A percentile compares a stretch with the other conserved stretches of the same genome.
Evolutionary conservation across 1,140 invertebrate species (phyloP).

Genomic region (Drosophila tsacasi): DNA sequence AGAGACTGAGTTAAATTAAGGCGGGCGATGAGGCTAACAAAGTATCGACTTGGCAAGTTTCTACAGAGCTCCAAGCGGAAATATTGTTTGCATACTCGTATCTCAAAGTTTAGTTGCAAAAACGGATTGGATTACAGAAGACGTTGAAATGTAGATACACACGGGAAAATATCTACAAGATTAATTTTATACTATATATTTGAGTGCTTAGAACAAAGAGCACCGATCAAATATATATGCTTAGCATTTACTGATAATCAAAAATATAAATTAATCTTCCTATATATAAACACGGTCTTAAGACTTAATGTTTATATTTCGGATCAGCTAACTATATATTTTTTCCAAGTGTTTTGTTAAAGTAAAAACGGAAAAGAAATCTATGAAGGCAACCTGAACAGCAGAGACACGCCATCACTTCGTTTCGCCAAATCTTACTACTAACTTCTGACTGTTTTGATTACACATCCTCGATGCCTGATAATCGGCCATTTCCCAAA

Average conservation of each 20-base stretch:
- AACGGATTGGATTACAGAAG: slow-evolving; percentile 7
- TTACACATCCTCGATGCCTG: slow-evolving; percentile 1
- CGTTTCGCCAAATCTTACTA: background rate
- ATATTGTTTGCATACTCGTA: slow-evolving; percentile 21
- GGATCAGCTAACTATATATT: background rate
- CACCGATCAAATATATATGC: too few species aligned
- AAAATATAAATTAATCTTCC: background rate
- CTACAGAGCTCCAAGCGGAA: background rate
- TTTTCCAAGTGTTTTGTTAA: background rate
- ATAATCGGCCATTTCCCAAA: slow-evolving; percentile 17
- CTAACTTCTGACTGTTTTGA: background rate
- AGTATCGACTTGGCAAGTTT: slow-evolving; percentile 17
- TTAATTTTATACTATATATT: too few species aligned
- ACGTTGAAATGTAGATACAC: slow-evolving; percentile 1
- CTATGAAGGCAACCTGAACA: background rate
- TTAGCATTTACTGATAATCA: too few species aligned
- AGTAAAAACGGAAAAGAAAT: background rate
- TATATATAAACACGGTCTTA: background rate
- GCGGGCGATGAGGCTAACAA: slow-evolving; percentile 7
- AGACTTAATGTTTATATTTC: background rate
- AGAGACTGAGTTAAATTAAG: slow-evolving; percentile 23
- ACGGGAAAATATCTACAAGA: too few species aligned
- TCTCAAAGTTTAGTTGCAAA: slow-evolving; percentile 23
- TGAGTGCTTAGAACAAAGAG: too few species aligned
- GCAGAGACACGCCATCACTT: too few species aligned